Base-by-base conservation (phyloP, 2,888 invertebrate genomes). In the Calliopum simillimum region DNA sequence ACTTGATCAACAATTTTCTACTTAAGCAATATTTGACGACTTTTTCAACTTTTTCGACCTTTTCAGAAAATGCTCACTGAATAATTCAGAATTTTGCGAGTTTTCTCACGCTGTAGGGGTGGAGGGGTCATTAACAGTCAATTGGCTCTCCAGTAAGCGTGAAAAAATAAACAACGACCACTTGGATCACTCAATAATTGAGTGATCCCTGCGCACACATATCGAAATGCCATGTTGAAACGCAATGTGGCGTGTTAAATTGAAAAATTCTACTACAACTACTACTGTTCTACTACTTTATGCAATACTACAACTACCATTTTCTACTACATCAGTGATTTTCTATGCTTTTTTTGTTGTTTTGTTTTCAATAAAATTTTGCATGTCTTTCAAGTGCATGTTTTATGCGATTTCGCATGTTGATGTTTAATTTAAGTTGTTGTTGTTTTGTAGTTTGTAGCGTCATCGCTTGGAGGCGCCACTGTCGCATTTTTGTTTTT, bases 361-460 rank as follows among this genome's bases (percentile, higher is more conserved):
- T 33, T 33, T 8, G 33, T 33, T 33, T 33, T 33, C 43, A 21
- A 1, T 49, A 49, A 21, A 41, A 64, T 59, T 68, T 64, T 62
- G 58, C 46, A 53, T 64, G 58, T 59, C 62, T 67, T 65, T 65
- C 70, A 67, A 68, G 74, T 75, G 73, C 72, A 70, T 71, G 73
- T 65, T 61, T 66, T 46, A 53, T 70, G 65, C 62, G 47, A 64
- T 61, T 61, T 71, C 69, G 71, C 71, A 71, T 69, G 71, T 69
- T 43, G 33, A 41, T 33, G 33, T 33, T 33, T 33, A 33, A 33
- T 33, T 33, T 33, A 8, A 33, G 16, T 63, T 63, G 51, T 53
- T 58, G 47, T 23, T 25, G 56, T 49, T 21, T 59, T 63, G 12
- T 62, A 59, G 14, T 51, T 61, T 25, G 46, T 21, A 47, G 25